These are phyloP conservation scores for Conopomorpha cramerella DNA, from an alignment of 1,140 invertebrate species.

Conservation along the genomic window DNA sequence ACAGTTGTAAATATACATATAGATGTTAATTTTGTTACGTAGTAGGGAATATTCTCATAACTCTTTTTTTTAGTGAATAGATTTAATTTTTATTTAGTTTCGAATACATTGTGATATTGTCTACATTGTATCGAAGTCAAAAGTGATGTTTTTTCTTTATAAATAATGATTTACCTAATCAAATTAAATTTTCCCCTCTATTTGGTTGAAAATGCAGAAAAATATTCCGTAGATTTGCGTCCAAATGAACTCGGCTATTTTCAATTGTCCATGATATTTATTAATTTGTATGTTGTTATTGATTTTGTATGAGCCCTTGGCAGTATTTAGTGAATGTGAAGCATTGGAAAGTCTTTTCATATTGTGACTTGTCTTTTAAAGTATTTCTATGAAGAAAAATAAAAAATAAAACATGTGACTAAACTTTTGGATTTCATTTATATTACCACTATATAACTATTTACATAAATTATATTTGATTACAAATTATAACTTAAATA, in stretches of 20 bases:
- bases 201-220: too few species aligned
- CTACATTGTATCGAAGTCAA: too few species aligned
- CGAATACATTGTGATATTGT: too few species aligned
- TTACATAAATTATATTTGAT: background rate
- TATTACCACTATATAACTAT: background rate
- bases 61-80: too few species aligned
- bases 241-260: too few species aligned
- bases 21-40: constrained; percentile 51
- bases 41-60: constrained; percentile 1
- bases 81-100: too few species aligned
- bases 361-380: constrained; percentile 55
- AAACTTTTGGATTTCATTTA: constrained; percentile 31
- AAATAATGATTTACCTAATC: too few species aligned
- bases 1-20: constrained; percentile 53
- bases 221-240: too few species aligned
- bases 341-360: constrained; percentile 44
- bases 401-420: constrained; percentile 44
- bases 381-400: constrained; percentile 55
- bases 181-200: too few species aligned
- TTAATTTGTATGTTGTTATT: constrained; percentile 52
- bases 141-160: too few species aligned
- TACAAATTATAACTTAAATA: constrained; percentile 1
- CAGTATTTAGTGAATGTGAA: constrained; percentile 47
- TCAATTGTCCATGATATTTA: constrained; percentile 50
- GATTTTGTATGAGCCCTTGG: constrained; percentile 38